These are phyloP conservation scores for Psittacula echo DNA, from an alignment of 2,797 vertebrate genomes.

Conservation along the genomic window DNA sequence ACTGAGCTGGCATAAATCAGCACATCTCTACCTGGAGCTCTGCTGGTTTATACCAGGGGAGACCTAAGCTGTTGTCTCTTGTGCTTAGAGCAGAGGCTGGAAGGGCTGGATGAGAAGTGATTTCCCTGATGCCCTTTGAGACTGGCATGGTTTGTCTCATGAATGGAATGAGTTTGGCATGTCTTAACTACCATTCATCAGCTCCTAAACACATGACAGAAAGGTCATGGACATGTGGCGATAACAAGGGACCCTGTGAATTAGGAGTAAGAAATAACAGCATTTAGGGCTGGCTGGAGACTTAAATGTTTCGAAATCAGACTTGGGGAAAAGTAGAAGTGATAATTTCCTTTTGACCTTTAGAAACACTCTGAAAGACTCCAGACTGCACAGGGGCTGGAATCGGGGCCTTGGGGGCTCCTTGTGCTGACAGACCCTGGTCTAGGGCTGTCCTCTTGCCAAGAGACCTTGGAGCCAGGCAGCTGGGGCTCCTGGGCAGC, in stretches of 20 bases:
- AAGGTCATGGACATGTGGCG: background rate
- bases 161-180: conserved; percentile 4
- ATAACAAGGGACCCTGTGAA: conserved; percentile 39
- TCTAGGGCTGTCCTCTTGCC: background rate
- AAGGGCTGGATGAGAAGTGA: background rate
- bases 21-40: background rate
- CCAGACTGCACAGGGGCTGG: background rate
- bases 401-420: background rate
- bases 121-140: background rate
- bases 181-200: conserved; percentile 27
- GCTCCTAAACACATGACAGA: conserved; percentile 18
- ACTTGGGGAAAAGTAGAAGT: background rate
- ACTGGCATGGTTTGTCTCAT: background rate
- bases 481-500: background rate
- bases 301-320: background rate
- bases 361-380: background rate
- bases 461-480: background rate
- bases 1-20: background rate
- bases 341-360: conserved; percentile 61
- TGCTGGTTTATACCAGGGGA: background rate
- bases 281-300: conserved; percentile 22
- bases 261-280: conserved; percentile 17
- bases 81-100: background rate
- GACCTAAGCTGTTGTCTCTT: background rate
- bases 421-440: background rate